Percentiles rank a stretch among this genome's conserved stretches.
These are phyloP conservation scores for Sepiola atlantica DNA, from an alignment of 2,888 invertebrate genomes.

Conservation along the genomic window DNA sequence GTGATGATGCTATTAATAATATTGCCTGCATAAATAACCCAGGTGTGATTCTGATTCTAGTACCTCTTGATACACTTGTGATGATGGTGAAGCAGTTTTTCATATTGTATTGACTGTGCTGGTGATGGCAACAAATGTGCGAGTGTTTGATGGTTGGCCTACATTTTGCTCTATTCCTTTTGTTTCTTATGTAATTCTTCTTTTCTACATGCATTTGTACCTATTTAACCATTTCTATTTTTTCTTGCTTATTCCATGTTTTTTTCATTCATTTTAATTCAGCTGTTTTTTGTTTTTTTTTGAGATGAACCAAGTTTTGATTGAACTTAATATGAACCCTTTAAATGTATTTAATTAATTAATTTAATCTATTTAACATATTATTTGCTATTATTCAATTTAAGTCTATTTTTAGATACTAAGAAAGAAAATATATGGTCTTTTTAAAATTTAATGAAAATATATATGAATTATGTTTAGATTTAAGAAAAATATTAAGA, in stretches of 20 bases:
- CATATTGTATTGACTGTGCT: conserved; percentile 32
- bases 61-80: not conserved
- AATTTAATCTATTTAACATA: too few species aligned
- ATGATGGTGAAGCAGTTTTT: conserved; percentile 32
- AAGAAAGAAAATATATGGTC: too few species aligned
- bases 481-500: too few species aligned
- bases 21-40: not conserved
- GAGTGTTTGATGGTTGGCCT: conserved; percentile 32
- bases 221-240: not conserved
- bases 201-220: not conserved
- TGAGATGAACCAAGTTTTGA: conserved; percentile 32
- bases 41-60: conserved; percentile 3
- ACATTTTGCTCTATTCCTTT: conserved; percentile 32
- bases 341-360: too few species aligned
- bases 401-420: too few species aligned
- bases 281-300: not conserved
- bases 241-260: not conserved
- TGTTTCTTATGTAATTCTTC: not conserved
- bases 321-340: not conserved
- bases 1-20: not conserved
- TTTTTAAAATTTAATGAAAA: too few species aligned
- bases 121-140: conserved; percentile 12
- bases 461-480: too few species aligned
- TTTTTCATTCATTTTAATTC: not conserved
- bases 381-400: too few species aligned